phyloP scores from a whole-genome alignment of 1,140 invertebrate genomes.

The Helicoverpa armigera region DNA sequence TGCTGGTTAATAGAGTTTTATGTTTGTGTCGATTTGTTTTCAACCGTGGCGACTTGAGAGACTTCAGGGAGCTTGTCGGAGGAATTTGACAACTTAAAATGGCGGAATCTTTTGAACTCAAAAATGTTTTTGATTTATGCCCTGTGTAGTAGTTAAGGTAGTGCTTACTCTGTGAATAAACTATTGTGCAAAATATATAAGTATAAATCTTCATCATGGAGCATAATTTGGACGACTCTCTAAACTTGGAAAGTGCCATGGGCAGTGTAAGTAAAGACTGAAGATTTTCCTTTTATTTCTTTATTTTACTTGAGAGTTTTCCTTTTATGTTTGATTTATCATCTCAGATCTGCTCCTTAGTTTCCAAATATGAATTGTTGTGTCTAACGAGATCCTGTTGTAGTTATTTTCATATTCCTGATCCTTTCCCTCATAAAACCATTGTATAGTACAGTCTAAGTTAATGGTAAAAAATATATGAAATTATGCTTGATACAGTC shows the following conservation, averaged over 20 bases:
- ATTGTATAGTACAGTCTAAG: too few species aligned
- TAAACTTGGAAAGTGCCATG: constrained; percentile 77
- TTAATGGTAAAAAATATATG: too few species aligned
- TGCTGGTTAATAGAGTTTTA: constrained; percentile 20
- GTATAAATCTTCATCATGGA: constrained; percentile 70
- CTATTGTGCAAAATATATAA: neutral
- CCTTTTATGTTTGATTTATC: constrained; percentile 37
- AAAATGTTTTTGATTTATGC: constrained; percentile 64
- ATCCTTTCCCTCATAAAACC: too few species aligned
- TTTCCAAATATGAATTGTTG: neutral
- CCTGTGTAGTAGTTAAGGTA: constrained; percentile 51
- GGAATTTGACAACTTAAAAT: constrained; percentile 82
- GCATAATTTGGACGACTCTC: constrained; percentile 78
- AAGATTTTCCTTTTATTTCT: neutral
- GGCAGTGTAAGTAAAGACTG: constrained; percentile 65
- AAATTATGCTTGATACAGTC: too few species aligned
- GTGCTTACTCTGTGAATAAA: constrained; percentile 21
- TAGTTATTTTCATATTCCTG: too few species aligned
- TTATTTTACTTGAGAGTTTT: constrained; percentile 1
- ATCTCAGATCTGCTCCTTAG: neutral
- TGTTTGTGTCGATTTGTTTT: constrained; percentile 79
- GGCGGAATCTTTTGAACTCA: constrained; percentile 83
- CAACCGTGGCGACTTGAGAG: constrained; percentile 80
- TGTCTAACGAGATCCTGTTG: neutral
- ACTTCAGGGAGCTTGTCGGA: constrained; percentile 58